Evolutionary conservation across 1,140 invertebrate species (phyloP), one percentile per base, ranked within the genome.

Genomic region (Scylla paramamosain): DNA sequence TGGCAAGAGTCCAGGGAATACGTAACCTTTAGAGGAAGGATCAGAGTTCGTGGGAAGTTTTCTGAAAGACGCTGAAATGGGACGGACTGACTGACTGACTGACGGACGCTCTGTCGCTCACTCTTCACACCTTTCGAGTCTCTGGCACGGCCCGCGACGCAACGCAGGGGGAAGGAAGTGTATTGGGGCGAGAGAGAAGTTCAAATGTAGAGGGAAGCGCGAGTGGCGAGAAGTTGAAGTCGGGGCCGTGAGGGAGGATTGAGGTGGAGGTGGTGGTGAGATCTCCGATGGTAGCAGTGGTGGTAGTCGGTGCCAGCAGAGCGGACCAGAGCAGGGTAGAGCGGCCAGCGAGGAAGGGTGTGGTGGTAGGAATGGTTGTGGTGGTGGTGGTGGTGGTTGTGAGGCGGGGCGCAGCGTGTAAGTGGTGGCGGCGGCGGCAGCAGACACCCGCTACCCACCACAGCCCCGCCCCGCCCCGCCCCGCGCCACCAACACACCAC

Each of bases 391-490:
- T 59, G 67, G 67, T 77, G 67, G 67, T 77, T 77, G 67, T 77
- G 67, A 77, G 67, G 67, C 67, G 67, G 67, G 67, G 16, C 67
- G 6, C 20, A 77, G 67, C n/a, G 67, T 77, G 67, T 77, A 20
- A 77, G 67, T 77, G 67, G 67, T 8, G 67, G 67, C 20, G 67
- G 16, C 67, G 1, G 67, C 67, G 4, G 67, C 25, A 7, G 67
- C 67, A 25, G 67, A 25, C 67, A 77, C 67, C 67, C 1, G 6
- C 67, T 20, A 77, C 67, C 67, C 67, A n/a, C 67, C 67, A 8
- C 67, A 77, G 67, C 67, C 67, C 67, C 67, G 67, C 67, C 67
- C 67, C 67, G 67, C 67, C 67, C 67, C 67, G 67, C 67, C 67
- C 16, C 67, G 25, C 67, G 6, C 67, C 25, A n/a, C 20, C 6